These are phyloP conservation scores for Aphelocoma coerulescens DNA, from an alignment of 2,113 vertebrate species.

Conservation along the genomic window DNA sequence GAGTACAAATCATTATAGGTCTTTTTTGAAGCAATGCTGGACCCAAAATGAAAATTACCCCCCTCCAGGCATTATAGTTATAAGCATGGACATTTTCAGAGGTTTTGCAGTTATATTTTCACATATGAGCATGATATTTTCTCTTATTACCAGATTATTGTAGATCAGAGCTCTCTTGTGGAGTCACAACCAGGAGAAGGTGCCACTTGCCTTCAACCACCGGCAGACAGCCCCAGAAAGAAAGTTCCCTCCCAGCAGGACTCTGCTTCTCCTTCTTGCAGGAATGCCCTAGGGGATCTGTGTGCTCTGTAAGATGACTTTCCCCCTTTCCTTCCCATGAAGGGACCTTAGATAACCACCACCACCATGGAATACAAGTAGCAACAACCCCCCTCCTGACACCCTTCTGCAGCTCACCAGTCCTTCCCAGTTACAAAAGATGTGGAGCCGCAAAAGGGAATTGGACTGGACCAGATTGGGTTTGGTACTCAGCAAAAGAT, in stretches of 20 bases:
- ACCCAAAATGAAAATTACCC: not conserved
- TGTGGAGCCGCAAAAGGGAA: rapidly evolving
- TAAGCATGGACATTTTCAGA: not conserved
- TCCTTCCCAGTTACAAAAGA: not conserved
- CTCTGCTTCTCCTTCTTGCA: not conserved
- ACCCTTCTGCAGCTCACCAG: not conserved
- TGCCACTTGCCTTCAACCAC: not conserved
- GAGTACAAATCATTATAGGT: not conserved
- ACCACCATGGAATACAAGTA: rapidly evolving
- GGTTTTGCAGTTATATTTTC: not conserved
- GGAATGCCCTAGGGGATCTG: not conserved
- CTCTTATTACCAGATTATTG: not conserved
- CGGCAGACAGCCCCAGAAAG: not conserved
- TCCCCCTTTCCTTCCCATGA: not conserved
- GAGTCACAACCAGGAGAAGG: not conserved
- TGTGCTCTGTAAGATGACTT: not conserved
- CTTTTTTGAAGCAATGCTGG: not conserved
- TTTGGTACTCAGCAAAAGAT: not conserved
- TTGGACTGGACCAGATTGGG: not conserved
- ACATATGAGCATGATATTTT: not conserved
- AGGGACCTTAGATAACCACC: not conserved
- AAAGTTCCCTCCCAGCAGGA: not conserved
- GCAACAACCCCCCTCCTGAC: not conserved
- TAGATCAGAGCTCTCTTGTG: not conserved
- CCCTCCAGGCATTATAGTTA: not conserved